phyloP scores from a whole-genome alignment of 2,797 vertebrate species.

The Denticeps clupeoides region DNA sequence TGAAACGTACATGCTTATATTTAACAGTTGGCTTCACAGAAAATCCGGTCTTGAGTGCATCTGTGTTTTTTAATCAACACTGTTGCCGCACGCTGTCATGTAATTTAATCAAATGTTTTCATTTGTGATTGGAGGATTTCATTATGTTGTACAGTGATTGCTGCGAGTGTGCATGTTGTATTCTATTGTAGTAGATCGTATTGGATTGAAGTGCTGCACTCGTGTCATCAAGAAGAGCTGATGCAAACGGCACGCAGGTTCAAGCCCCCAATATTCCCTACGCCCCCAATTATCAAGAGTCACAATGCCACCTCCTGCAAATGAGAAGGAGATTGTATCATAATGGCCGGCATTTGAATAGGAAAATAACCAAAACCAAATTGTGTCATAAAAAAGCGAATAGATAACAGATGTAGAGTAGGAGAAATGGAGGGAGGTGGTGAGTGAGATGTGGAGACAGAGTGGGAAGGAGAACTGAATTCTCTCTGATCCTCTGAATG shows the following conservation, averaged over 20 bases:
- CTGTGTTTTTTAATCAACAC: too few species aligned
- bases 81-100: neutral
- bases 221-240: neutral
- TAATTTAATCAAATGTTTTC: neutral
- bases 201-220: neutral
- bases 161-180: neutral
- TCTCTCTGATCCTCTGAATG: neutral
- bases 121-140: neutral
- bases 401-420: neutral
- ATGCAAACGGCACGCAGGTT: neutral
- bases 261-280: neutral
- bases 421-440: neutral
- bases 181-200: neutral
- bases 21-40: too few species aligned
- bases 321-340: neutral
- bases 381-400: neutral
- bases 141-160: neutral
- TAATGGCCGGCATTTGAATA: conserved; percentile 1
- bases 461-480: neutral
- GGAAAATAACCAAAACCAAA: conserved; percentile 1
- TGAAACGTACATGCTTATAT: too few species aligned
- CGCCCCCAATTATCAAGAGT: neutral
- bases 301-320: neutral
- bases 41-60: too few species aligned
- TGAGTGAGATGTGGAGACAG: neutral